A percentile compares a stretch with the other conserved stretches of the same genome.
phyloP scores from a whole-genome alignment of 2,113 vertebrate species.

The Pica pica region DNA sequence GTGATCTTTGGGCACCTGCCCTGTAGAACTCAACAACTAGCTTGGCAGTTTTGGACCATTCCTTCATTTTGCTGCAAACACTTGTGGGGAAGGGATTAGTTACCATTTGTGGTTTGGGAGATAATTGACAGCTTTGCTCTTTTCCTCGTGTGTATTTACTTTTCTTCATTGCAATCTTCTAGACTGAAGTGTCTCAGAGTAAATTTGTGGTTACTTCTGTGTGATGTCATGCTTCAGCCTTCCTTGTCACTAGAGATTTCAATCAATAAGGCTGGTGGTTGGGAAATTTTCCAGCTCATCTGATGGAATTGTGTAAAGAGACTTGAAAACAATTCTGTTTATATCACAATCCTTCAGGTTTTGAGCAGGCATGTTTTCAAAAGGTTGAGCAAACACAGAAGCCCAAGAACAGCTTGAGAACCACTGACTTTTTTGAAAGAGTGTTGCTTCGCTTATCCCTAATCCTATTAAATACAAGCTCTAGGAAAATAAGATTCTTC shows the following conservation, averaged over 20 bases:
- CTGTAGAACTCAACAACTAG: background rate
- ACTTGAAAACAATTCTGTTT: conserved; percentile 35
- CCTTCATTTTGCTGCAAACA: background rate
- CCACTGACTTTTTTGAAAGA: conserved; percentile 34
- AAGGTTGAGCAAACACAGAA: conserved; percentile 50
- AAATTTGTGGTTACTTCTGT: background rate
- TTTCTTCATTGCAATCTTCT: background rate
- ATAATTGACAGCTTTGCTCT: background rate
- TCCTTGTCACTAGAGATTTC: background rate
- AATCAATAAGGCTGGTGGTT: background rate
- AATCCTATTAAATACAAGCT: conserved; percentile 47
- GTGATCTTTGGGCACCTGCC: background rate
- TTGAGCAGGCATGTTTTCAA: conserved; percentile 46
- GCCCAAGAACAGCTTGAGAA: conserved; percentile 53
- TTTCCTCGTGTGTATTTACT: background rate
- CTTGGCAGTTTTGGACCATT: background rate
- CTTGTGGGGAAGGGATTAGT: background rate
- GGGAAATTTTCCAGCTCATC: background rate
- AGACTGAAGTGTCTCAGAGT: background rate
- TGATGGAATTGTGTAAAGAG: background rate
- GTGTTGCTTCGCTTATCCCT: conserved; percentile 28
- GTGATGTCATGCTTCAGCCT: background rate
- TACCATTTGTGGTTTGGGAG: background rate
- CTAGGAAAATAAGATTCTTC: conserved; percentile 26
- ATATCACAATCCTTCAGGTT: conserved; percentile 26